Conservation (phyloP, 2,888 invertebrate species). For the Sclerodermus sp. region DNA sequence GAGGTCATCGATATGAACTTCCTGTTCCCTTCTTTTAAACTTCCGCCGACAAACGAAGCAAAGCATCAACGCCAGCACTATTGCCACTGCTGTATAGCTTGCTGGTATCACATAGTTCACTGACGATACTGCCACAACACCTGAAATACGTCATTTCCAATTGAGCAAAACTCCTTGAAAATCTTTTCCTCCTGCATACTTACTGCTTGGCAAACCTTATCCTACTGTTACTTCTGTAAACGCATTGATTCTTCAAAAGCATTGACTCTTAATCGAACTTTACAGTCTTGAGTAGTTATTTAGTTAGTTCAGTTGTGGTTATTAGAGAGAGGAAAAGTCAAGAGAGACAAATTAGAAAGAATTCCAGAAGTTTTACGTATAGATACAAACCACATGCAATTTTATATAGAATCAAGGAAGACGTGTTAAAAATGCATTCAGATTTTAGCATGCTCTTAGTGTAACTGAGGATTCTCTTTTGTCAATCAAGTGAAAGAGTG, state of each 20-base stretch:
- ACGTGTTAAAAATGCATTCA: conserved; percentile 32
- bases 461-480: not conserved
- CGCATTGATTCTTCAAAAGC: no score
- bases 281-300: no score
- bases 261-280: no score
- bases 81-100: conserved; percentile 58
- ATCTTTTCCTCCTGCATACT: no score
- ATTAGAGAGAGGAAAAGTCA: no score
- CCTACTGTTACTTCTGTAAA: no score
- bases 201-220: no score
- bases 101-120: conserved; percentile 64
- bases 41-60: conserved; percentile 65
- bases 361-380: no score
- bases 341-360: no score
- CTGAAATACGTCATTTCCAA: conserved; percentile 42
- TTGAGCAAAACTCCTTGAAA: no score
- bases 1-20: conserved; percentile 43
- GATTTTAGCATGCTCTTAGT: conserved; percentile 24
- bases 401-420: conserved; percentile 14
- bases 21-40: conserved; percentile 43
- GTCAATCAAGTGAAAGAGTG: not conserved
- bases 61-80: conserved; percentile 57
- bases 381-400: conserved; percentile 25
- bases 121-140: conserved; percentile 60
- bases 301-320: no score